Evolutionary conservation across 2,888 invertebrate species (phyloP).

Genomic region (Nebria brevicollis): DNA sequence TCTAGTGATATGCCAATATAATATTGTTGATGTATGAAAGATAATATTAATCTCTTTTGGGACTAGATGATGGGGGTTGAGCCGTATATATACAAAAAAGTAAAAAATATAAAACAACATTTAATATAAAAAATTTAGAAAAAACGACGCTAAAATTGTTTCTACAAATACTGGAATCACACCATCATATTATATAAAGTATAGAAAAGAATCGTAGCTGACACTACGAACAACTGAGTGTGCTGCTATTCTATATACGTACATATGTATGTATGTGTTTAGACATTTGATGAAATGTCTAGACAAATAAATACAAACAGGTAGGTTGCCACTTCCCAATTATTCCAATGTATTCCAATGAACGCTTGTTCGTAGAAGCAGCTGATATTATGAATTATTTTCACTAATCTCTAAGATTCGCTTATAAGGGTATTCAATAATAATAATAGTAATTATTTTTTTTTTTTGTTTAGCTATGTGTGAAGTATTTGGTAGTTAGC

Average conservation of each 20-base stretch:
- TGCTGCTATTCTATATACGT: background rate
- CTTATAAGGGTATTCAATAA: constrained; percentile 43
- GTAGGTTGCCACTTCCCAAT: too few species aligned
- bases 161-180: constrained; percentile 47
- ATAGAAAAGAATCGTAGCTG: constrained; percentile 41
- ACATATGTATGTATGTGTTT: background rate
- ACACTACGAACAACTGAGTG: background rate
- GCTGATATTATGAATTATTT: constrained; percentile 28
- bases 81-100: constrained; percentile 47
- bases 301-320: too few species aligned
- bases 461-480: constrained; percentile 45
- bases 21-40: constrained; percentile 47
- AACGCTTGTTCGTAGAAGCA: background rate
- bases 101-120: constrained; percentile 47
- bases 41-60: constrained; percentile 43
- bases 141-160: constrained; percentile 46
- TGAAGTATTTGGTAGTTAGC: constrained; percentile 46
- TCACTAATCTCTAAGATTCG: constrained; percentile 46
- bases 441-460: constrained; percentile 18
- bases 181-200: constrained; percentile 44
- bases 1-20: constrained; percentile 48
- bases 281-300: background rate
- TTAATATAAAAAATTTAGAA: constrained; percentile 48
- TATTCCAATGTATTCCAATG: background rate
- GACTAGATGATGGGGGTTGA: constrained; percentile 47